These are phyloP conservation scores for Muricea muricata DNA, from an alignment of 92 coral and sea anemone genomes.

Conservation along the genomic window DNA sequence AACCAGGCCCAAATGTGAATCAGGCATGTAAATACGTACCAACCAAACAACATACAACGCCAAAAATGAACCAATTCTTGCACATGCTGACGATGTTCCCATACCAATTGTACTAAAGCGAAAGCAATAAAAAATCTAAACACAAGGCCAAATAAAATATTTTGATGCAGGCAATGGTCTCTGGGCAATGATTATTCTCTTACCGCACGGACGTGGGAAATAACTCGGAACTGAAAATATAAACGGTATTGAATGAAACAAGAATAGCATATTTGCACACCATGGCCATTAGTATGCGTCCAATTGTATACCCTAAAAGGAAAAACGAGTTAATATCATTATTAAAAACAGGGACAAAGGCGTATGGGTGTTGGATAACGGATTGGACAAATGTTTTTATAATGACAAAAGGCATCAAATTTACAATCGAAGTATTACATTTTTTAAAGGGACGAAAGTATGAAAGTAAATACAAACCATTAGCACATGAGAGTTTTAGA, in stretches of 20 bases:
- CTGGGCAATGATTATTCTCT: neutral
- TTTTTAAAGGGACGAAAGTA: too few relatives aligned
- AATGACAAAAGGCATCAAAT: too few relatives aligned
- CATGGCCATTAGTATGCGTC: conserved; percentile 87
- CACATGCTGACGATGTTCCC: conserved; percentile 24
- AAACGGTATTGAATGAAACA: conserved; percentile 93
- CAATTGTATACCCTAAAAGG: conserved; percentile 76
- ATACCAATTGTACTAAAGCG: conserved; percentile 6
- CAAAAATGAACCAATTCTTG: conserved; percentile 18
- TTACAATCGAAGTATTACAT: too few relatives aligned
- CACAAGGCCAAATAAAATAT: too few relatives aligned
- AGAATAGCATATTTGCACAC: conserved; percentile 84
- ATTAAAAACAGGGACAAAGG: too few relatives aligned
- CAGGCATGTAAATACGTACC: neutral
- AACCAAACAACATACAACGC: neutral
- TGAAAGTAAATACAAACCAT: too few relatives aligned
- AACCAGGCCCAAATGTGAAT: too few relatives aligned
- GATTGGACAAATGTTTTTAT: too few relatives aligned
- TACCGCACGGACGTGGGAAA: conserved; percentile 94
- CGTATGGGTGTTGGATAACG: too few relatives aligned
- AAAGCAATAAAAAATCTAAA: neutral
- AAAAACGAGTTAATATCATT: too few relatives aligned
- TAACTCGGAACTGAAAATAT: conserved; percentile 87
- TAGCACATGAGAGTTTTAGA: too few relatives aligned
- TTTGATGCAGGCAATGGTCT: too few relatives aligned